Evolutionary conservation across 1,140 invertebrate genomes (phyloP).

Genomic region (Diorhabda carinulata): DNA sequence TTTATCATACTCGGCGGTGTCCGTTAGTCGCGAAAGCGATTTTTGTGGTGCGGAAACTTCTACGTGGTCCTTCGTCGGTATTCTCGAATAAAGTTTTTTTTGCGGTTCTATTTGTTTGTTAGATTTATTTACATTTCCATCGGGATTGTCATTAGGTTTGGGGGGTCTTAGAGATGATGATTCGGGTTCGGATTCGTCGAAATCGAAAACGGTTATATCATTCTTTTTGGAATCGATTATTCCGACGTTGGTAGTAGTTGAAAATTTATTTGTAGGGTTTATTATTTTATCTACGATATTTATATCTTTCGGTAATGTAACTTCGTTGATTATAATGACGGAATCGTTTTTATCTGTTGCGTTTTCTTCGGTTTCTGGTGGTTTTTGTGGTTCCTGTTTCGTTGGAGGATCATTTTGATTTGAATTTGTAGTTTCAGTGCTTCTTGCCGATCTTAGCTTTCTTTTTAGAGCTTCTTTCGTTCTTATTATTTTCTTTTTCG

Average conservation of each 20-base stretch:
- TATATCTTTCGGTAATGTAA: no score
- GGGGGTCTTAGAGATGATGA: not conserved
- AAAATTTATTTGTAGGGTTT: not conserved
- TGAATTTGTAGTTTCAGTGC: not conserved
- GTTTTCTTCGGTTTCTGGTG: no score
- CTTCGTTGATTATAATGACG: no score
- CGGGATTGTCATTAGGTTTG: no score
- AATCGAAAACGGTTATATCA: constrained; percentile 17
- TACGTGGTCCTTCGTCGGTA: not conserved
- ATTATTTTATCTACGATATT: not conserved
- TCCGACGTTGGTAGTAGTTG: not conserved
- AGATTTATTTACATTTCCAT: not conserved
- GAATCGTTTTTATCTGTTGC: no score
- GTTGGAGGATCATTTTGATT: not conserved
- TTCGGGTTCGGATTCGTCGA: constrained; percentile 17
- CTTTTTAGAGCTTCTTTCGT: not conserved
- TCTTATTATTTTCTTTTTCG: not conserved
- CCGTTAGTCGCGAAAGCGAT: not conserved
- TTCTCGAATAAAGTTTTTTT: not conserved
- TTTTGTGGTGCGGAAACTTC: not conserved
- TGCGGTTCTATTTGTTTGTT: not conserved
- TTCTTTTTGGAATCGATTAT: constrained; percentile 1
- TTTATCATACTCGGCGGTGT: not conserved
- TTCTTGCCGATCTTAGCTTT: not conserved
- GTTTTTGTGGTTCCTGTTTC: no score